A percentile compares a stretch with the other conserved stretches of the same genome.
Evolutionary conservation across 2,113 vertebrate species (phyloP).

Genomic region (Pelodiscus sinensis): DNA sequence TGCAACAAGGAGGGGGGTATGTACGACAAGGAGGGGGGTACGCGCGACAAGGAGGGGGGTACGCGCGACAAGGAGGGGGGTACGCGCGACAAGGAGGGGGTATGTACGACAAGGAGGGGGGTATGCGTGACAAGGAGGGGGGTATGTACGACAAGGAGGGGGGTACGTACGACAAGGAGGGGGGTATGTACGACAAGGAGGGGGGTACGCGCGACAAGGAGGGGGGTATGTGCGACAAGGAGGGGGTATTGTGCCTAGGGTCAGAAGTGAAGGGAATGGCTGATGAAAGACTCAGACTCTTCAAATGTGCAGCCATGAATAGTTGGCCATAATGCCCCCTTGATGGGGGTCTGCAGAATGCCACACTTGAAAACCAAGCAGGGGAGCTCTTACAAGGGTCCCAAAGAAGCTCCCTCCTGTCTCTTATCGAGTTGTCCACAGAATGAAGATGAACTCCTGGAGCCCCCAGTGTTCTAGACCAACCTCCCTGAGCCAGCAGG

Average conservation of each 20-base stretch:
- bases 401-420: not conserved
- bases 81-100: rapidly evolving
- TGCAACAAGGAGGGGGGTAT: not conserved
- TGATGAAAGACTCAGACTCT: not conserved
- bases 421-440: rapidly evolving
- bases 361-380: not conserved
- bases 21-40: not conserved
- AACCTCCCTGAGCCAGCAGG: not conserved
- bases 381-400: not conserved
- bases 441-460: not conserved
- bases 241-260: rapidly evolving
- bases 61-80: rapidly evolving
- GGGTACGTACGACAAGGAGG: rapidly evolving
- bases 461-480: not conserved
- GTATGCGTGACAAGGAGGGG: rapidly evolving
- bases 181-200: rapidly evolving
- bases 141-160: rapidly evolving
- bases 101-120: rapidly evolving
- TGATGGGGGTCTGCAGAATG: not conserved
- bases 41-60: rapidly evolving
- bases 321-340: not conserved
- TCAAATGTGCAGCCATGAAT: not conserved
- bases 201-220: rapidly evolving
- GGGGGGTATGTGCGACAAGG: rapidly evolving
- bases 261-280: not conserved